These are phyloP conservation scores for Platyura marginata DNA, from an alignment of 1,140 invertebrate genomes.

Conservation along the genomic window DNA sequence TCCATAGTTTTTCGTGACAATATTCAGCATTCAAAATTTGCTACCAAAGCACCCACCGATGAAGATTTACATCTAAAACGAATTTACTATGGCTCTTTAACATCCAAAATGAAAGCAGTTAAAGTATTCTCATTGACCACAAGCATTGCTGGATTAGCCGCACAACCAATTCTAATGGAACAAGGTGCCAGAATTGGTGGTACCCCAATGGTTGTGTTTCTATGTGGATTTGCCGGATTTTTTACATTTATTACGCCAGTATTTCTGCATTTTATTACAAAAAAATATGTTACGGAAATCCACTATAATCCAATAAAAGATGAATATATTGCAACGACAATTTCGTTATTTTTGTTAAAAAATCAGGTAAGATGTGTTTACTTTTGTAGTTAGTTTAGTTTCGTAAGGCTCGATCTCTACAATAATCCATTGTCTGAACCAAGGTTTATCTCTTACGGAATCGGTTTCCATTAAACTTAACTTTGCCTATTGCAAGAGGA, in stretches of 20 bases:
- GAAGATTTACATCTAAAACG: too few relatives aligned
- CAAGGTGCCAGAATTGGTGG: conserved; percentile 34
- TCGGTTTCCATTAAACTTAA: too few relatives aligned
- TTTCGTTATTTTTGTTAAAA: conserved; percentile 41
- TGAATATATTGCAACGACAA: conserved; percentile 47
- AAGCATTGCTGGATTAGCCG: conserved; percentile 41
- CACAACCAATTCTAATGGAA: conserved; percentile 52
- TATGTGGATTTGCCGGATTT: conserved; percentile 47
- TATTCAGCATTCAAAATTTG: background rate
- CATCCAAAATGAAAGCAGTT: conserved; percentile 43
- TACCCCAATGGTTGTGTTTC: conserved; percentile 32
- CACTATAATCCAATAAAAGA: conserved; percentile 43
- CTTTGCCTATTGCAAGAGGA: too few relatives aligned
- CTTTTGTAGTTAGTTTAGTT: too few relatives aligned
- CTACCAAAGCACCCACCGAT: background rate
- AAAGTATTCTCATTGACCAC: conserved; percentile 68
- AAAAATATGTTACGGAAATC: conserved; percentile 66
- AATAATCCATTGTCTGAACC: too few relatives aligned
- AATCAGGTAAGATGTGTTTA: conserved; percentile 31
- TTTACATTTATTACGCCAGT: conserved; percentile 70
- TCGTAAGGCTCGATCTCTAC: too few relatives aligned
- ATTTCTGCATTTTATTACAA: conserved; percentile 62
- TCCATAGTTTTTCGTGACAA: background rate
- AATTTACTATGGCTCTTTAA: conserved; percentile 45
- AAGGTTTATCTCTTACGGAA: too few relatives aligned